Evolutionary conservation across 1,140 invertebrate genomes (phyloP), one percentile per base, ranked within the genome.

Genomic region (Dinoponera quadriceps): DNA sequence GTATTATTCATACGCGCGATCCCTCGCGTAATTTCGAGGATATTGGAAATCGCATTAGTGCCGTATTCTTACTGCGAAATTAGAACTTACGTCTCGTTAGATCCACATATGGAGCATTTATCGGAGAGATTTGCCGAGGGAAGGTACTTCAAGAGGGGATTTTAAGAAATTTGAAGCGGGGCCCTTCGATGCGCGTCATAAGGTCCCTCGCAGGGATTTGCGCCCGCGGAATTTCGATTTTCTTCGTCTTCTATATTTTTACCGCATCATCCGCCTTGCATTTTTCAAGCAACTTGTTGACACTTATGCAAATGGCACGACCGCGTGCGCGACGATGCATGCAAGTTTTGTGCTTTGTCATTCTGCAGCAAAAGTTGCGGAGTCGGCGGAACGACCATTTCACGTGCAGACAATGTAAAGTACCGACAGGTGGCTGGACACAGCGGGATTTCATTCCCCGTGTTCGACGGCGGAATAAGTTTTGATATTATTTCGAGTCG

Each of bases 281-380:
- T 88, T 89, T 89, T 88, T 89, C 88, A 77, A 82, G 25, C 80
- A 74, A 89, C 88, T 89, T 89, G 88, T 89, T 89, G 88, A 88
- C 85, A 75, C 82, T 88, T 87, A 57, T 82, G 65, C 71, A 73
- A 25, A 57, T 77, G 65, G 54, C 20, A 55, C 16, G 51, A 27
- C 54, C 49, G 51, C 55, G 27, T 66, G 22, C 59, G 51, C 49
- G 20, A 16, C 57, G 62, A 83, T 33, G 71, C 82, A 72, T 80
- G 62, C 82, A 88, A 89, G 74, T 90, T 90, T 85, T 75, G 44
- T 82, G 65, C 60, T 86, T 83, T 83, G 85, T 88, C 72, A 83
- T 51, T 60, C 72, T 65, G 25, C 73, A 69, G 33, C 13, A 63
- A 77, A 85, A 89, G 48, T 89, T 89, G 74, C 69, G 13, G 44